Base-by-base conservation (phyloP, 1,140 invertebrate genomes). In the Chlorops oryzae region DNA sequence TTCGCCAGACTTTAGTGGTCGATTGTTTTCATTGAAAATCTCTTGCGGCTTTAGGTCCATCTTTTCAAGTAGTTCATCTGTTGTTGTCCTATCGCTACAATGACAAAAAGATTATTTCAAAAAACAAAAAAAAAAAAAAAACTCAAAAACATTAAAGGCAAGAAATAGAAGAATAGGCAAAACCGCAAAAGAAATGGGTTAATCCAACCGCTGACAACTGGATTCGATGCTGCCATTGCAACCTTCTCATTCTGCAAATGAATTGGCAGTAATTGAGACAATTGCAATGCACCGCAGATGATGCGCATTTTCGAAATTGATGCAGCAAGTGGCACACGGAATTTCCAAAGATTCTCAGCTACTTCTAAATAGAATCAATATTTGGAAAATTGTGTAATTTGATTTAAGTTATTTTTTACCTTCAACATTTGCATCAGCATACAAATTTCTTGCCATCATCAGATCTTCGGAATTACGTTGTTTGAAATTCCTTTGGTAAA, bases 201-300 rank as follows among this genome's bases (percentile, higher is more conserved):
- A 1, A 88, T 78, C 86, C 86, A 88, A 50, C 85, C 85, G 0
- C 82, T 84, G 5, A 86, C 78, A 0, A 81, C 76, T 1, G 80
- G 75, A 42, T 78, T 77, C 25, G 80, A 75, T 2, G 80, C 74
- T 12, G 77, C 77, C 41, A 79, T 79, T 2, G 75, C 77, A 13
- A 84, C 74, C 40, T 79, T 78, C 35, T 82, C 81, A 52, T 83
- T 81, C 37, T 82, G 77, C 44, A 88, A 63, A 65, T 86, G 85
- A 7, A 62, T 52, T 2, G 86, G 86, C 12, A 88, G 68, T 18
- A 88, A 62, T 28, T 86, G 76, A 5, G 81, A 81, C 57, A 82
- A 71, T 2, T 75, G 70, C n/a, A 82, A 74, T 13, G 86, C 86
- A 27, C 78, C 81, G 51, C 82, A 81, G 46, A 80, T 77, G 5